phyloP scores from a whole-genome alignment of 2,113 vertebrate genomes.

The Falcunculus frontatus region DNA sequence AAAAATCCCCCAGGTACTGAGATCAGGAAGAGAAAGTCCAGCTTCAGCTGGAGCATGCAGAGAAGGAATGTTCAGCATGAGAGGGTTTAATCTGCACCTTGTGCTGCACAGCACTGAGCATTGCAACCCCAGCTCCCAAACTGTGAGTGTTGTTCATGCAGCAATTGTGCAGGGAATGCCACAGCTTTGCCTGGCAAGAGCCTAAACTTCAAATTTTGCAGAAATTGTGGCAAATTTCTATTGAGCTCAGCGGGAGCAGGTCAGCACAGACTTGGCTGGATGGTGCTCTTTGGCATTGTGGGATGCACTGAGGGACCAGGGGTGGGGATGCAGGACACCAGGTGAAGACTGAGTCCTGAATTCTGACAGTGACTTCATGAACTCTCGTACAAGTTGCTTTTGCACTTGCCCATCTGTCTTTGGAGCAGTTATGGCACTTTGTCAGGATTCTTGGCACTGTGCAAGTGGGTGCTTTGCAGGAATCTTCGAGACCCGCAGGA shows the following conservation, averaged over 20 bases:
- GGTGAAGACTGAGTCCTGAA: background rate
- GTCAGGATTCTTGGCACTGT: background rate
- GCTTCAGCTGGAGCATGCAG: background rate
- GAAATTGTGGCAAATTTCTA: background rate
- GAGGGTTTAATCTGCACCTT: background rate
- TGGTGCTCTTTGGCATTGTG: background rate
- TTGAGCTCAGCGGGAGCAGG: background rate
- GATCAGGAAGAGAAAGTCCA: background rate
- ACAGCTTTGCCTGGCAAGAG: background rate
- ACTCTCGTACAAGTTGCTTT: background rate
- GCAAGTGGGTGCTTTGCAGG: background rate
- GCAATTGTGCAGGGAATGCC: background rate
- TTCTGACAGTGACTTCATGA: background rate
- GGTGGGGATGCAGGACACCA: background rate
- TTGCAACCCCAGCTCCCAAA: background rate
- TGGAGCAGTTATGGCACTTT: background rate
- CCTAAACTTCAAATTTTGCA: background rate
- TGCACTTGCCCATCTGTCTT: background rate
- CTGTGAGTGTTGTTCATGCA: background rate
- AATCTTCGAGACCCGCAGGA: background rate
- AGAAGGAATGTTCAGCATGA: background rate
- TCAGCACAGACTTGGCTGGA: accelerated
- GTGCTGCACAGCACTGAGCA: background rate
- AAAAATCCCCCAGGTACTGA: background rate
- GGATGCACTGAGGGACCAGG: background rate